A percentile compares a stretch with the other conserved stretches of the same genome.
phyloP scores from a whole-genome alignment of 2,113 vertebrate species.

The Paracanthobrama guichenoti region DNA sequence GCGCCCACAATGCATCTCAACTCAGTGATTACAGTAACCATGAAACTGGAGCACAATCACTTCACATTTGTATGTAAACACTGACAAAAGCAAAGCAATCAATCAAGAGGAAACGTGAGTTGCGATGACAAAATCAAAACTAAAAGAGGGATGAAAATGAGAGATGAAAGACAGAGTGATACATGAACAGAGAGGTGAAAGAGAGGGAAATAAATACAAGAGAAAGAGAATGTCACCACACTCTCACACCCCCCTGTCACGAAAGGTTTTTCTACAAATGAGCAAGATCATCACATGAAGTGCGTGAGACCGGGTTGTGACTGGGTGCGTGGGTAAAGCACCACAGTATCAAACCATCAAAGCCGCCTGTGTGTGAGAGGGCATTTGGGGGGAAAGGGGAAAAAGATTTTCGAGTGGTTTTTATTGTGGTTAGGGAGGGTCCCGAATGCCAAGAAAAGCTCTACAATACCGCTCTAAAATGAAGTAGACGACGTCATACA shows the following conservation, averaged over 20 bases:
- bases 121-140: constrained; percentile 37
- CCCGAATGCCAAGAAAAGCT: constrained; percentile 16
- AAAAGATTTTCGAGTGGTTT: constrained; percentile 46
- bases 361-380: constrained; percentile 27
- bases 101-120: constrained; percentile 25
- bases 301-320: constrained; percentile 34
- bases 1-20: background rate
- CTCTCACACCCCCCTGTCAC: constrained; percentile 66
- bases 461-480: constrained; percentile 3
- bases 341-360: constrained; percentile 26
- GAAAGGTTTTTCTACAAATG: constrained; percentile 71
- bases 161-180: background rate
- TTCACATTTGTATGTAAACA: constrained; percentile 52
- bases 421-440: constrained; percentile 41
- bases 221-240: constrained; percentile 54
- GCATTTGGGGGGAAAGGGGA: constrained; percentile 7
- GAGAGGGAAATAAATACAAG: constrained; percentile 35
- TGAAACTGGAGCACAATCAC: constrained; percentile 26
- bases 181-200: constrained; percentile 36
- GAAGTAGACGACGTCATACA: background rate
- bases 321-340: constrained; percentile 25
- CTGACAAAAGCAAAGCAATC: constrained; percentile 22
- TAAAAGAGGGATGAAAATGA: constrained; percentile 44
- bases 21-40: constrained; percentile 25
- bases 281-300: constrained; percentile 54